Conservation (phyloP, 37 sponge, comb jelly and placozoan species). For the Ianthella basta region DNA sequence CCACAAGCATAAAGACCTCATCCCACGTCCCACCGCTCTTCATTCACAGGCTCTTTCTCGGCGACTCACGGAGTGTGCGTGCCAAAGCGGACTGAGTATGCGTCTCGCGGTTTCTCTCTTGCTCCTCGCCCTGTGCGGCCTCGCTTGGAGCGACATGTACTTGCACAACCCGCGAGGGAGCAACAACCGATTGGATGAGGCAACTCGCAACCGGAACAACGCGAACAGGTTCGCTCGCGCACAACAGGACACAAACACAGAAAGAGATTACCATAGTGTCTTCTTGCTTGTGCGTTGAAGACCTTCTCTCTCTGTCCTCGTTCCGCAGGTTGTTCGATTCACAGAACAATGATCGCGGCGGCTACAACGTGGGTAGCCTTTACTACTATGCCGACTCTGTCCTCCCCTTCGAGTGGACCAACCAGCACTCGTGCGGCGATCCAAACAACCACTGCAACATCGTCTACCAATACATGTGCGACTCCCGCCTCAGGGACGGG, state of each 20-base stretch:
- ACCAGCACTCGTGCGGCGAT: slow-evolving; percentile 97
- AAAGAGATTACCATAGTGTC: no score
- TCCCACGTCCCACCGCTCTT: no score
- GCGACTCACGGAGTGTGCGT: no score
- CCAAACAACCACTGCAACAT: slow-evolving; percentile 95
- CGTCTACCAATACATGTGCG: slow-evolving; percentile 98
- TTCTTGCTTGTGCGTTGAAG: no score
- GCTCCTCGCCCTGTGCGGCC: slow-evolving; percentile 46
- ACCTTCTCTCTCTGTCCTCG: no score
- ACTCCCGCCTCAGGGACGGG: slow-evolving; percentile 83
- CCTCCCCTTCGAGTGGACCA: slow-evolving; percentile 97
- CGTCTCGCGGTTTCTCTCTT: slow-evolving; percentile 22
- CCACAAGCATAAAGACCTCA: no score
- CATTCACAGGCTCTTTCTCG: no score
- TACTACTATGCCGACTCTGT: slow-evolving; percentile 93
- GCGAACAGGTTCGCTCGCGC: slow-evolving; percentile 91
- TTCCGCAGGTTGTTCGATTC: slow-evolving; percentile 89
- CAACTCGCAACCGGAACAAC: slow-evolving; percentile 85
- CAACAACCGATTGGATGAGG: slow-evolving; percentile 97
- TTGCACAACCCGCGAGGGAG: slow-evolving; percentile 94
- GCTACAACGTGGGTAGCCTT: slow-evolving; percentile 96
- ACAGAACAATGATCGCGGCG: slow-evolving; percentile 98
- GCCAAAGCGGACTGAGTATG: neutral
- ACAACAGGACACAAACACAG: no score
- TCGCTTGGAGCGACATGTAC: slow-evolving; percentile 80